phyloP scores from a whole-genome alignment of 2,888 invertebrate species.

The Aleiodes leptofemur region DNA sequence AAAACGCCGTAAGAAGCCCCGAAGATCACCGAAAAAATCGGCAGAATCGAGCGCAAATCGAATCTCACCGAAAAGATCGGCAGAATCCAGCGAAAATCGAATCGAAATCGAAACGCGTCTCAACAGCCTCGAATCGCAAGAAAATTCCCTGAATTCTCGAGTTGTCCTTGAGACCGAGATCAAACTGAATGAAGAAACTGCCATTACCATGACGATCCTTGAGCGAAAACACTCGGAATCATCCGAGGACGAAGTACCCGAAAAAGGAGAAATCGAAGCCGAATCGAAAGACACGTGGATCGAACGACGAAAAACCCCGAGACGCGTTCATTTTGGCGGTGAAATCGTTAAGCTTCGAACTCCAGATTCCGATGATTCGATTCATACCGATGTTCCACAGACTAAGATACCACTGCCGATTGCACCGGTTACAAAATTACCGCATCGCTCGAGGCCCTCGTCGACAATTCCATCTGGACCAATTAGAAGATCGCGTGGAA shows the following conservation, averaged over 20 bases:
- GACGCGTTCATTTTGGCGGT: constrained; percentile 90
- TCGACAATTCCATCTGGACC: constrained; percentile 57
- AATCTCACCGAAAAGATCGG: constrained; percentile 49
- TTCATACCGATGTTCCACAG: constrained; percentile 54
- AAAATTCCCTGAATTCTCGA: constrained; percentile 58
- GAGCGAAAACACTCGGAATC: constrained; percentile 79
- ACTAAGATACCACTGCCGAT: constrained; percentile 76
- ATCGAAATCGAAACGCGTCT: constrained; percentile 7
- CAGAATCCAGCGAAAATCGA: background rate
- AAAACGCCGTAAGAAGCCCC: constrained; percentile 34
- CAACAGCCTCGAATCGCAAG: constrained; percentile 33
- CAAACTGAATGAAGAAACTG: constrained; percentile 86
- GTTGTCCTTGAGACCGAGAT: constrained; percentile 90
- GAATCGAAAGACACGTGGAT: constrained; percentile 51
- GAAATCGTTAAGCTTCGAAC: constrained; percentile 90
- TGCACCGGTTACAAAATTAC: constrained; percentile 73
- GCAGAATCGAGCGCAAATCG: background rate
- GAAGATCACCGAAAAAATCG: constrained; percentile 49
- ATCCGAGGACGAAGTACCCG: constrained; percentile 74
- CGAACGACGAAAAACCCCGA: constrained; percentile 77
- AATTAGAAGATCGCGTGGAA: constrained; percentile 43
- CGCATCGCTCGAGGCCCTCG: constrained; percentile 56
- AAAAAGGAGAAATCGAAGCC: constrained; percentile 64
- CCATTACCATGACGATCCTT: constrained; percentile 89
- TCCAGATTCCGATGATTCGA: constrained; percentile 86